Evolutionary conservation across 1,140 invertebrate genomes (phyloP), one percentile per base, ranked within the genome.

Genomic region (Callitettix versicolor): DNA sequence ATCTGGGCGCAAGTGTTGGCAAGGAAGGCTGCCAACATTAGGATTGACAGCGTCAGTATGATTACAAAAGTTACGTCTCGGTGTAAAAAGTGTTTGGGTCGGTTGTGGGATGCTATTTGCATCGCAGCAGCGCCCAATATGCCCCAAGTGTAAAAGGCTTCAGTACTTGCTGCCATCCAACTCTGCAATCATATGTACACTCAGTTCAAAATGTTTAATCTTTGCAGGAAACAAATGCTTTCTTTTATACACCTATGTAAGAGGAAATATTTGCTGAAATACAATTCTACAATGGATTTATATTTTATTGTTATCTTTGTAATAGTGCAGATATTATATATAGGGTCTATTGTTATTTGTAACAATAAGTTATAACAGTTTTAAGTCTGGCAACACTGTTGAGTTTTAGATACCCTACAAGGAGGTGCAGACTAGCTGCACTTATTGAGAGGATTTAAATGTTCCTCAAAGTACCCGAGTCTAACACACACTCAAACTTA

Each of bases 71-170:
- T 81, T 47, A 86, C 84, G 71, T 92, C 88, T 50, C 84, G 77
- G 66, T 85, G 80, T 1, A 91, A 68, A n/a, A 81, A 73, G 58
- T 79, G 72, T 63, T 84, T 78, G 68, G 85, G 77, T 66, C 85
- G 81, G 62, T 87, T 87, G 60, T 86, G 81, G 38, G 79, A 76
- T 24, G 76, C 73, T 58, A 74, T 76, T 74, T 73, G 88, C 80
- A 86, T 90, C 47, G 86, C 77, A 44, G 88, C 87, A 2, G 87
- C 82, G 1, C 89, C 88, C n/a, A 92, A 71, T 1, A 93, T 66
- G 9, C 88, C 88, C 91, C 91, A 95, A 0, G 89, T 92, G 20
- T 92, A 75, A 66, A 94, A 93, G 1, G 83, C 82, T 72, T 94
- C 91, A 65, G 88, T 81, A 1, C 86, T 84, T 0, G 91, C 91